Evolutionary conservation across 2,888 invertebrate genomes (phyloP), one percentile per base, ranked within the genome.

Genomic region (Temnothorax ravouxi): DNA sequence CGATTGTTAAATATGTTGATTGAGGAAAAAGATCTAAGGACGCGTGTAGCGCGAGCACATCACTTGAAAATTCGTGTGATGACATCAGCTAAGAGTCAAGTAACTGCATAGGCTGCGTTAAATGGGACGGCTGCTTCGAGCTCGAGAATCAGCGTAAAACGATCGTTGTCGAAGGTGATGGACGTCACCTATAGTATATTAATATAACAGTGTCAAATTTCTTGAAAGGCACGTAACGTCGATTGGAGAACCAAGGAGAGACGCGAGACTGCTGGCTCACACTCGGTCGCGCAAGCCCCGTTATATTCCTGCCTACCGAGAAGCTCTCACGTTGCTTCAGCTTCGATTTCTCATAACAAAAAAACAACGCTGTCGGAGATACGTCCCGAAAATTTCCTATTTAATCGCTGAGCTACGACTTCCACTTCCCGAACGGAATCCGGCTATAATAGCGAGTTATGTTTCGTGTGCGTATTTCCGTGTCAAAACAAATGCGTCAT

Each of bases 271-370:
- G 77, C 44, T 74, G 74, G 74, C 74, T 76, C 77, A 34, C 82
- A 50, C 21, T 34, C 29, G 21, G 44, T 62, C 29, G 29, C n/a
- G 15, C 29, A n/a, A 64, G 21, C 54, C 62, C 61, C 75, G 85
- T 79, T 85, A 85, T 72, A 66, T 74, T 87, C 47, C 84, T 75
- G 71, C 59, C 82, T 59, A 44, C 67, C n/a, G n/a, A 50, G 67
- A 83, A 85, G 77, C 74, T 89, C 90, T 89, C 87, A 85, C 77
- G 76, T 89, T 89, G 86, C 89, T 54, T 67, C 67, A 71, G 59
- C 82, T 88, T 82, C 54, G 67, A 86, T 89, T 89, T 89, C 89
- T 69, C 89, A n/a, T n/a, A 87, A 88, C 89, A 81, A 47, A 62
- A 69, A 54, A 67, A 67, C 9, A 13, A 25, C 61, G 47, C 18